Evolutionary conservation across 2,797 vertebrate genomes (phyloP).

Genomic region (Poeciliopsis turneri): DNA sequence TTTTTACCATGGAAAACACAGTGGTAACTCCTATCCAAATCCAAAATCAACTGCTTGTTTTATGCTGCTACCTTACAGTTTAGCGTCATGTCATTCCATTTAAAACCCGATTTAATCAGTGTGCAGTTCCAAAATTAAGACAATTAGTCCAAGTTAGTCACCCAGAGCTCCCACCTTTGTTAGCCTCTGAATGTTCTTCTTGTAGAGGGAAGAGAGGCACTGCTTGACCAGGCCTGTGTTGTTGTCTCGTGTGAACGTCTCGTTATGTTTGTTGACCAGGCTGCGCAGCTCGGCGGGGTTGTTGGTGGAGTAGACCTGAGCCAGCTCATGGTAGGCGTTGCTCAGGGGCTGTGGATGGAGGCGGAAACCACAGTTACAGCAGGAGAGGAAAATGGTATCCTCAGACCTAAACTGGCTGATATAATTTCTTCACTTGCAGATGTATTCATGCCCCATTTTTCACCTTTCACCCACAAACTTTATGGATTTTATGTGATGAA

Average conservation of each 20-base stretch:
- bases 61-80: background rate
- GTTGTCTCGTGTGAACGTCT: conserved; percentile 93
- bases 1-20: too few relatives aligned
- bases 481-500: background rate
- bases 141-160: background rate
- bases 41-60: background rate
- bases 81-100: background rate
- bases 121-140: background rate
- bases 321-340: conserved; percentile 97
- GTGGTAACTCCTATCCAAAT: background rate
- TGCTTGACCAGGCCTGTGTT: conserved; percentile 98
- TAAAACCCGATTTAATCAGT: background rate
- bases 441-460: background rate
- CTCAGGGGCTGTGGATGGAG: conserved; percentile 88
- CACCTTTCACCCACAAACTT: background rate
- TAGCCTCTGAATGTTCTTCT: conserved; percentile 99
- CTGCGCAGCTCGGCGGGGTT: conserved; percentile 93
- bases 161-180: conserved; percentile 87
- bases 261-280: conserved; percentile 94
- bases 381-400: background rate
- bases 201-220: conserved; percentile 97
- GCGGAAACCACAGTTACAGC: background rate
- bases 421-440: background rate
- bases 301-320: conserved; percentile 96
- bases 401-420: background rate